These are phyloP conservation scores for Scolopax bukidnonensis DNA, from an alignment of 2,797 vertebrate genomes.

Conservation along the genomic window DNA sequence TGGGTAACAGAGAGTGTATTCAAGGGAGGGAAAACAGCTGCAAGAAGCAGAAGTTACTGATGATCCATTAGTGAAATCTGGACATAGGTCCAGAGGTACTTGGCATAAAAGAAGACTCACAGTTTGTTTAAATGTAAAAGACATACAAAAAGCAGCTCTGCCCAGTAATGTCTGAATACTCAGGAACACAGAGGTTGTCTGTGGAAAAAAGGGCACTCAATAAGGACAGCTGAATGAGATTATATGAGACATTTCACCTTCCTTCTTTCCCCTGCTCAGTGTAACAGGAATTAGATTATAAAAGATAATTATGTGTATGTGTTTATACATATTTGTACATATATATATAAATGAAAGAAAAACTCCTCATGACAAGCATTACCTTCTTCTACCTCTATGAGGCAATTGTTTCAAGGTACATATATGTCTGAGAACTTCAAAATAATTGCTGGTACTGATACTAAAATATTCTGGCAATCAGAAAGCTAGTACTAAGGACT, in stretches of 20 bases:
- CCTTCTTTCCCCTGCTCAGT: neutral
- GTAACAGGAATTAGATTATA: neutral
- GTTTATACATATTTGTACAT: too few relatives aligned
- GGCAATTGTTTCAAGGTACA: neutral
- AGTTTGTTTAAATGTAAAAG: neutral
- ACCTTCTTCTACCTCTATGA: neutral
- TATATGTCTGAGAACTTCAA: neutral
- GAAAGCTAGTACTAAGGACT: neutral
- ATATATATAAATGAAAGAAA: neutral
- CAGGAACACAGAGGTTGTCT: neutral
- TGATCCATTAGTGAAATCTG: neutral
- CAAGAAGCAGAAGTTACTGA: neutral
- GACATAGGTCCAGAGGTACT: neutral
- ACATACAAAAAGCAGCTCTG: neutral
- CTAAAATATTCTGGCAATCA: neutral
- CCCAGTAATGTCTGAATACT: neutral
- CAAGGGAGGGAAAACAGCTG: neutral
- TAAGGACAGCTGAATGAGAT: neutral
- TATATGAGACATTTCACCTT: neutral
- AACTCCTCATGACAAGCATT: neutral
- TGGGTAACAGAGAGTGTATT: neutral
- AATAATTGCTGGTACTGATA: neutral
- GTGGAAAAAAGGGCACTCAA: neutral
- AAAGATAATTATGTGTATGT: too few relatives aligned
- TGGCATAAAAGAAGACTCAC: neutral